Evolutionary conservation across 1,140 invertebrate genomes (phyloP), one percentile per base, ranked within the genome.

Genomic region (Drosophila bocqueti): DNA sequence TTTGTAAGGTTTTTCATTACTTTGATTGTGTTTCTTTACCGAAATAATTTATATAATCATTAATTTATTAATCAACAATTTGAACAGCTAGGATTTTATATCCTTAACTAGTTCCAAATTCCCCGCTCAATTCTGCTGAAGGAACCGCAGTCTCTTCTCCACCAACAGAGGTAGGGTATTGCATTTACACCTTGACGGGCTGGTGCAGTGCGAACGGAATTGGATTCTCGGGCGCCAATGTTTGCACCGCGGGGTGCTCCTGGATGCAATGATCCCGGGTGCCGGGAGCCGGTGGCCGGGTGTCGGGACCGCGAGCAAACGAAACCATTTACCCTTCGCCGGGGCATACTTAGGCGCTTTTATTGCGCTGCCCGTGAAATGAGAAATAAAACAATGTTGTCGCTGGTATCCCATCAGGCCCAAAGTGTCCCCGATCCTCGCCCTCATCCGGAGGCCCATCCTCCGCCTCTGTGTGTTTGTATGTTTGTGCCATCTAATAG

Each of bases 371-470:
- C 76, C 74, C 81, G 83, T 85, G 82, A 85, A 85, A 86, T 86
- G 75, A 82, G 83, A 79, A 86, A 86, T 85, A 86, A 84, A 85
- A 84, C 82, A 84, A 85, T 84, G 81, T 84, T 84, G 82, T 84
- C 81, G 82, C 82, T 81, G 57, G 57, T 45, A 52, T 21, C 67
- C 76, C 72, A 76, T 76, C 60, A 58, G 71, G 13, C 13, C 26
- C 26, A 26, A 5, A 2, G 9, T n/a, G 40, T 65, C 55, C 29
- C 38, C n/a, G 57, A 36, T 63, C 16, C 59, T 38, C 52, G 15
- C 2, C 31, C 50, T 6, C 50, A 15, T 9, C 8, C 29, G 2
- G 18, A 49, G 11, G 4, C 24, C 4, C n/a, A 52, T 34, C 29
- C n/a, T 13, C 50, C 49, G 3, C 26, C 57, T 64, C 26, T n/a